Evolutionary conservation across 2,888 invertebrate genomes (phyloP).

Genomic region (Hydrotaea diabolus): DNA sequence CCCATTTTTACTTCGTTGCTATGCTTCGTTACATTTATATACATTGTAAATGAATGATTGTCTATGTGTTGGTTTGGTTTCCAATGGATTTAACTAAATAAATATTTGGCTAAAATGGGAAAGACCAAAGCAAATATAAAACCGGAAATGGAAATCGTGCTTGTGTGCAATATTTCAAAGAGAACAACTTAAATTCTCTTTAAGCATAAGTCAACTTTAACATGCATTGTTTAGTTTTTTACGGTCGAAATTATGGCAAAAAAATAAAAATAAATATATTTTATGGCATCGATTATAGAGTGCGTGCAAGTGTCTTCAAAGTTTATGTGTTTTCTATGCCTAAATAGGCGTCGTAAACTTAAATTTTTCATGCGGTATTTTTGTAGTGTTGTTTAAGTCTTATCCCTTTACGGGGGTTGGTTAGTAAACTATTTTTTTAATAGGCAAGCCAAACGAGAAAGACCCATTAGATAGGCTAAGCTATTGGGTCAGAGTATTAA

Average conservation of each 20-base stretch:
- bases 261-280: not conserved
- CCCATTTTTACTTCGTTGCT: too few relatives aligned
- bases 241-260: not conserved
- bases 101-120: not conserved
- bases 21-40: not conserved
- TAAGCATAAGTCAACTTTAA: not conserved
- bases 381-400: too few relatives aligned
- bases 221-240: not conserved
- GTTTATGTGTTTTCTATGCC: too few relatives aligned
- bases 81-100: not conserved
- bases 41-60: not conserved
- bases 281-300: not conserved
- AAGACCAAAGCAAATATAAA: not conserved
- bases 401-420: too few relatives aligned
- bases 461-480: too few relatives aligned
- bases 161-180: not conserved
- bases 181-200: not conserved
- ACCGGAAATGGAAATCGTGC: not conserved
- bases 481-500: too few relatives aligned
- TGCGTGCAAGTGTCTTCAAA: not conserved
- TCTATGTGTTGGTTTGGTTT: not conserved
- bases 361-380: too few relatives aligned
- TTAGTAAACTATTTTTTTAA: too few relatives aligned
- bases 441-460: too few relatives aligned
- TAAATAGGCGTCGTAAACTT: too few relatives aligned